Evolutionary conservation across 2,888 invertebrate species (phyloP), one percentile per base, ranked within the genome.

Genomic region (Cephus pulcher): DNA sequence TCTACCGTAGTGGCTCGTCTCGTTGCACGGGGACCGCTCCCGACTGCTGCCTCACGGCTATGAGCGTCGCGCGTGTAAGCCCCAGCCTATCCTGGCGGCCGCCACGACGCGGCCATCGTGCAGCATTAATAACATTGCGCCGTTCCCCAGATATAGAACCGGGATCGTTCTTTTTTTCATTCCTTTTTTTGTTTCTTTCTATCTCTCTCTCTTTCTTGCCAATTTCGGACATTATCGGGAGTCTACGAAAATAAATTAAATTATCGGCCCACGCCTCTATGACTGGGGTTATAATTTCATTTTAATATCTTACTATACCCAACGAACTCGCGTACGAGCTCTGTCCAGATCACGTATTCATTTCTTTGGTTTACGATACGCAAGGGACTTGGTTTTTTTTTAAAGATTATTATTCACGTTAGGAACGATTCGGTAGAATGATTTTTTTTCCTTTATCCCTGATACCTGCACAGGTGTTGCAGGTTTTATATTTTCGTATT

Each of bases 1-100:
- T 89, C 87, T 68, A 76, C 79, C 80, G 75, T 76, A 76, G 73
- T 40, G 71, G 76, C 34, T 77, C 78, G 77, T 81, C 84, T 82
- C 79, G 77, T 77, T 83, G 79, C 81, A 73, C 68, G 73, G 74
- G 40, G 78, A 85, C 86, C 87, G 84, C 85, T 86, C 89, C 75
- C 83, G 79, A 75, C 86, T 75, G 70, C 89, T 75, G 87, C 90
- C 90, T 90, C 90, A 71, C 75, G 80, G 77, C 75, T 76, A 81
- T 81, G 81, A 82, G 82, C 83, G 85, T 86, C 78, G 89, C 89
- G 89, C 89, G 89, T 89, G 88, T 85, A 86, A 83, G 83, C 83
- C 83, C 81, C 78, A 80, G 69, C 75, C 71, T 79, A 80, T 79
- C 77, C 74, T 70, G 73, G 73, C 79, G 74, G 32, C 37, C 69